These are phyloP conservation scores for Benitochromis conjunctus DNA, from an alignment of 2,113 vertebrate species.

Conservation along the genomic window DNA sequence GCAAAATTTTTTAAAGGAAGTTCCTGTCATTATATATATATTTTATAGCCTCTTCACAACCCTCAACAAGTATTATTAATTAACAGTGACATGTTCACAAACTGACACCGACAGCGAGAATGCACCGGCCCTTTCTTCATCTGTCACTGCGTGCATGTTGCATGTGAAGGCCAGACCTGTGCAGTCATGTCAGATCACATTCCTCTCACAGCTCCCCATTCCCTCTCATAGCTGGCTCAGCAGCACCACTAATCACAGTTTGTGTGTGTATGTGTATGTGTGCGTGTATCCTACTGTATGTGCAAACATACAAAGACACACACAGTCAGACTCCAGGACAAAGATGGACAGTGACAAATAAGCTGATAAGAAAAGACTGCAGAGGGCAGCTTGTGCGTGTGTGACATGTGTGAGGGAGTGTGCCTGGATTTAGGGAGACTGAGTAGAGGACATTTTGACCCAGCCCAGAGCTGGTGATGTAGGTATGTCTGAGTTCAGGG, in stretches of 20 bases:
- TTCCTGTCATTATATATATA: not conserved
- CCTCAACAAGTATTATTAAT: not conserved
- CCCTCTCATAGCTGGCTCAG: slow-evolving; percentile 17
- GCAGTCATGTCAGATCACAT: slow-evolving; percentile 44
- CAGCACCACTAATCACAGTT: not conserved
- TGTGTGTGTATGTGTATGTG: not conserved
- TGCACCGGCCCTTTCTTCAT: not conserved
- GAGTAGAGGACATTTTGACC: not conserved
- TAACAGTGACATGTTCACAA: not conserved
- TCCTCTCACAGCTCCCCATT: slow-evolving; percentile 30
- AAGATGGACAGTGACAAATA: slow-evolving; percentile 5
- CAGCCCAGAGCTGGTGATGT: not conserved
- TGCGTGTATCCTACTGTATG: not conserved
- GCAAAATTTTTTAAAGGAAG: not conserved
- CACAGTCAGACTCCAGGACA: not conserved
- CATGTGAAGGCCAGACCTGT: slow-evolving; percentile 34
- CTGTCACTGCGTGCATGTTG: not conserved
- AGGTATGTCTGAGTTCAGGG: slow-evolving; percentile 1
- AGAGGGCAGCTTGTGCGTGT: not conserved
- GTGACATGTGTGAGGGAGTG: not conserved
- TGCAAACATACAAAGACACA: not conserved
- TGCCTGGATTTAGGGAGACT: not conserved
- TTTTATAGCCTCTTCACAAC: not conserved
- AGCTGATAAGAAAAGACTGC: not conserved
- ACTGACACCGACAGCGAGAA: not conserved